Percentiles rank a stretch among this genome's conserved stretches.
These are phyloP conservation scores for Apolygus lucorum DNA, from an alignment of 1,140 invertebrate genomes.

Conservation along the genomic window DNA sequence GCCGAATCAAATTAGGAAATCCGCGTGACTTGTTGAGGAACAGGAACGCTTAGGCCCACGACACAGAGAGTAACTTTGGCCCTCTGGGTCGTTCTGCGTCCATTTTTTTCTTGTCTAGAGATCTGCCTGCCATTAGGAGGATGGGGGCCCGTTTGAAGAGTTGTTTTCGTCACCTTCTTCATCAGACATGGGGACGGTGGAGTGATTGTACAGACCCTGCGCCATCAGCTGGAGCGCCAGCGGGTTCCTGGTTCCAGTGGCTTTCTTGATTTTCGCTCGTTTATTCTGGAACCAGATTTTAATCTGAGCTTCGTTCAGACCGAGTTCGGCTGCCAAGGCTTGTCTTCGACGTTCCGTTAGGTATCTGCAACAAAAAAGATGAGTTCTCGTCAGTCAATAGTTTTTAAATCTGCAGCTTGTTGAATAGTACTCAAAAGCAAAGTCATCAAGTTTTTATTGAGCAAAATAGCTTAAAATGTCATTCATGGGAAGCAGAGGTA, in stretches of 20 bases:
- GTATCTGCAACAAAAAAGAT: slow-evolving; percentile 46
- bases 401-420: too few species aligned
- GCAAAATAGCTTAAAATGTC: too few species aligned
- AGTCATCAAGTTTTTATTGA: too few species aligned
- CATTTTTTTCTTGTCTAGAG: too few species aligned
- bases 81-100: neutral
- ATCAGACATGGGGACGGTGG: slow-evolving; percentile 61
- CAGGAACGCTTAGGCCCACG: neutral
- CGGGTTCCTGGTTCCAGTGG: slow-evolving; percentile 78
- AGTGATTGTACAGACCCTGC: slow-evolving; percentile 89
- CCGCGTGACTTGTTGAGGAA: neutral
- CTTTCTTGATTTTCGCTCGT: slow-evolving; percentile 95
- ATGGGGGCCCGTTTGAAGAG: slow-evolving; percentile 5
- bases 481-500: too few species aligned
- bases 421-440: too few species aligned
- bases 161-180: slow-evolving; percentile 14
- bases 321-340: slow-evolving; percentile 81
- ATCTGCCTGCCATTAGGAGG: slow-evolving; percentile 8
- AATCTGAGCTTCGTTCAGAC: slow-evolving; percentile 95
- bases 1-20: neutral
- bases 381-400: too few species aligned
- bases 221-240: slow-evolving; percentile 91
- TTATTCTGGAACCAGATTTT: slow-evolving; percentile 99
- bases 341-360: slow-evolving; percentile 88
- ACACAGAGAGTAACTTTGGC: neutral